Conservation (phyloP, 2,797 vertebrate species). For the Eutrigla gurnardus region DNA sequence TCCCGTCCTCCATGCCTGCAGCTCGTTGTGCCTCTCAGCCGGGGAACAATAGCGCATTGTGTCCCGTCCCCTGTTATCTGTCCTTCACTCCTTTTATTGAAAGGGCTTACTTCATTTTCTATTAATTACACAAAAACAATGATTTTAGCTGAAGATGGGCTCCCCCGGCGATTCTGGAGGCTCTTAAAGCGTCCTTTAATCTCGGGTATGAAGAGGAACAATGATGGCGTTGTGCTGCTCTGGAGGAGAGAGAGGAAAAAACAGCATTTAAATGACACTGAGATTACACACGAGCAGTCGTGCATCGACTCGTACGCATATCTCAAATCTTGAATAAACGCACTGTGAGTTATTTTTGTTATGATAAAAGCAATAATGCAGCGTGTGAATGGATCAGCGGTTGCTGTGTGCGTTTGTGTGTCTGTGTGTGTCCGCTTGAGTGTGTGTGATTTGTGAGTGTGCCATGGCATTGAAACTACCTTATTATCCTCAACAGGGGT, state of each 20-base stretch:
- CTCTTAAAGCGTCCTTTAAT: constrained; percentile 70
- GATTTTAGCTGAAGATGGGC: constrained; percentile 64
- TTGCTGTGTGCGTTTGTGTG: constrained; percentile 11
- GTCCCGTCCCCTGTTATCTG: constrained; percentile 62
- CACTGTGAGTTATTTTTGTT: constrained; percentile 38
- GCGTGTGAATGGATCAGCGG: constrained; percentile 39
- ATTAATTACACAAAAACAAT: constrained; percentile 78
- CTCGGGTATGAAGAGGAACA: constrained; percentile 65
- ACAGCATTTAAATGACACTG: constrained; percentile 54
- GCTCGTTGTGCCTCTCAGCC: constrained; percentile 16
- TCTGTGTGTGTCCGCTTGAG: not conserved
- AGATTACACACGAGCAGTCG: constrained; percentile 50
- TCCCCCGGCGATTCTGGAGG: constrained; percentile 42
- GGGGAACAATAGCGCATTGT: constrained; percentile 63
- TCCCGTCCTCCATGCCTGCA: constrained; percentile 47
- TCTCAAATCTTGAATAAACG: constrained; percentile 51
- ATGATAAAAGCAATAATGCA: constrained; percentile 33
- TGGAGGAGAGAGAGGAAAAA: constrained; percentile 16
- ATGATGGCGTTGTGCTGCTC: constrained; percentile 62
- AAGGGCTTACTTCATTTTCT: constrained; percentile 64
- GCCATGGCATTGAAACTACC: constrained; percentile 30
- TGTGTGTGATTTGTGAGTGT: constrained; percentile 9
- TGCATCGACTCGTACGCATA: constrained; percentile 38
- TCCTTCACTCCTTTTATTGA: constrained; percentile 63
- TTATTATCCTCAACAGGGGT: constrained; percentile 34